Evolutionary conservation across 2,888 invertebrate species (phyloP).

Genomic region (Ophion slaviceki): DNA sequence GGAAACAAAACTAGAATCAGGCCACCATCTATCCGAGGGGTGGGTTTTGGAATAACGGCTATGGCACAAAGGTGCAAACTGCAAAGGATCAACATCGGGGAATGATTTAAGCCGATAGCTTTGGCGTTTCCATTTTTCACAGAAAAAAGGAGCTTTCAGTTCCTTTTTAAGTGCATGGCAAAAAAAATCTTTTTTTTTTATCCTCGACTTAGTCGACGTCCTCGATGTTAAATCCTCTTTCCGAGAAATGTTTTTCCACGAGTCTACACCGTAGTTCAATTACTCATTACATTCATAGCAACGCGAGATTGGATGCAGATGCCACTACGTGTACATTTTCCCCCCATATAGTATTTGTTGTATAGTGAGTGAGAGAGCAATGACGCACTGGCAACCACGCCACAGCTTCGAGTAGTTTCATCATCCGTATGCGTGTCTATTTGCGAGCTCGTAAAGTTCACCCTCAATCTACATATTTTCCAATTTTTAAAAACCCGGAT

Average conservation of each 20-base stretch:
- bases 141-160: background rate
- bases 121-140: too few species aligned
- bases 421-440: constrained; percentile 17
- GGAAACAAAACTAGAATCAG: too few species aligned
- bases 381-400: constrained; percentile 35
- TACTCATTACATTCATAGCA: background rate
- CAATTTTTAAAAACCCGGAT: too few species aligned
- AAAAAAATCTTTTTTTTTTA: too few species aligned
- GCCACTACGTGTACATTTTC: background rate
- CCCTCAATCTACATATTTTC: constrained; percentile 7
- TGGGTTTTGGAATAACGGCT: too few species aligned
- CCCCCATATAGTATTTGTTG: background rate
- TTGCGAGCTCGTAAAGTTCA: constrained; percentile 23
- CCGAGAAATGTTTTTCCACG: background rate
- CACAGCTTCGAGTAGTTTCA: constrained; percentile 40
- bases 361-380: background rate
- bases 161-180: background rate
- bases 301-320: background rate
- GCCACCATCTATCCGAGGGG: too few species aligned
- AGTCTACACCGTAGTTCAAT: background rate
- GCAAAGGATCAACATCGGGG: too few species aligned
- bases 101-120: too few species aligned
- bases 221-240: too few species aligned
- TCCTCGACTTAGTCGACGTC: too few species aligned
- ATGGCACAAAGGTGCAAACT: too few species aligned